A percentile compares a stretch with the other conserved stretches of the same genome.
Evolutionary conservation across 2,888 invertebrate genomes (phyloP).

Genomic region (Pseudoips prasinana): DNA sequence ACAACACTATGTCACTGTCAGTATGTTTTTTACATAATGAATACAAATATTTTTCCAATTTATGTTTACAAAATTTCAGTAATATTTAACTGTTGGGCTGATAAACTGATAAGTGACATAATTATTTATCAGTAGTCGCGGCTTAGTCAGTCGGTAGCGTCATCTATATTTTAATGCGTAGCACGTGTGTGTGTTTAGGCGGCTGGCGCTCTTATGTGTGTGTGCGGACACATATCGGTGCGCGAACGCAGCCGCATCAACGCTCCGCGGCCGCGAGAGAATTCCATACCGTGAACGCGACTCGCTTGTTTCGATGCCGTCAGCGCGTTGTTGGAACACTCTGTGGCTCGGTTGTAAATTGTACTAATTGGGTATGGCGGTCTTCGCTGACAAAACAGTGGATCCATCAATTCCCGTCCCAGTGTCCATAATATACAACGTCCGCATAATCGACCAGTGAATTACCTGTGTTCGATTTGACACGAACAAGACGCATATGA

Average conservation of each 20-base stretch:
- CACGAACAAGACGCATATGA: constrained; percentile 53
- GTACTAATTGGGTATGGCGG: constrained; percentile 78
- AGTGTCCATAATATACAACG: constrained; percentile 60
- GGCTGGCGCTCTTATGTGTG: constrained; percentile 37
- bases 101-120: constrained; percentile 37
- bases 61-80: constrained; percentile 6
- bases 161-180: constrained; percentile 48
- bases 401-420: constrained; percentile 61
- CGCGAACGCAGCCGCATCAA: constrained; percentile 70
- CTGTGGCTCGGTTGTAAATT: constrained; percentile 73
- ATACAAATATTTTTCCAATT: constrained; percentile 1
- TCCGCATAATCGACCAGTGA: constrained; percentile 57
- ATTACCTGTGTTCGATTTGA: constrained; percentile 53
- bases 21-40: no score
- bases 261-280: constrained; percentile 61
- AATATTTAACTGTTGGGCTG: constrained; percentile 9
- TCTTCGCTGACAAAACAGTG: constrained; percentile 67
- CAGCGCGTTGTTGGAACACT: constrained; percentile 71
- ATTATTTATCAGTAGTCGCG: constrained; percentile 43
- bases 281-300: constrained; percentile 75
- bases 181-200: constrained; percentile 38
- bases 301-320: constrained; percentile 72
- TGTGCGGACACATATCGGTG: constrained; percentile 59
- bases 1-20: no score
- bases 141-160: constrained; percentile 40